Conservation (phyloP, 1,140 invertebrate genomes). For the Nephila pilipes region DNA sequence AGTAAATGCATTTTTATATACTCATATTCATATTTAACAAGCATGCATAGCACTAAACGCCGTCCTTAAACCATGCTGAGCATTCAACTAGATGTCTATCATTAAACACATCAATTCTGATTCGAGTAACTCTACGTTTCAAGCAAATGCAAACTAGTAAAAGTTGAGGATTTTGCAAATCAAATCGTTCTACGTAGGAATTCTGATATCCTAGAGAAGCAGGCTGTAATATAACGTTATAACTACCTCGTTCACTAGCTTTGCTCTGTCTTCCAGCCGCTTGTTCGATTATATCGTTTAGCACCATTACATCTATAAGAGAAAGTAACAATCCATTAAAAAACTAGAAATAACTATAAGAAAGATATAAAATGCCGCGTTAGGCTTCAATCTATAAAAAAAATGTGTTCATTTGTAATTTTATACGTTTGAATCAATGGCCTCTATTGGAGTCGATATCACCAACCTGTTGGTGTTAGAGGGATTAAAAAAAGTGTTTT, state of each 20-base stretch:
- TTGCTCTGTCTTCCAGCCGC: slow-evolving; percentile 92
- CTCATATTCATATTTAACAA: neutral
- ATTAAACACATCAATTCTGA: neutral
- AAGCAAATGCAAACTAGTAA: slow-evolving; percentile 65
- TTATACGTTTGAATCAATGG: too few species aligned
- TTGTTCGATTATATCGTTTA: slow-evolving; percentile 98
- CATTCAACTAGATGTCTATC: slow-evolving; percentile 37
- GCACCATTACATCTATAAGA: slow-evolving; percentile 95
- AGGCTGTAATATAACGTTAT: slow-evolving; percentile 57
- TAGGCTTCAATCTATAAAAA: too few species aligned
- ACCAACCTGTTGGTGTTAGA: too few species aligned
- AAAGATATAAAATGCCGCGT: too few species aligned
- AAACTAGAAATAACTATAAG: too few species aligned
- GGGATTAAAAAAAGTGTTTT: too few species aligned
- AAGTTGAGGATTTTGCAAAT: slow-evolving; percentile 40
- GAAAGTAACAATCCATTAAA: slow-evolving; percentile 64
- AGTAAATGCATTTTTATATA: neutral
- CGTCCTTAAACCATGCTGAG: slow-evolving; percentile 22
- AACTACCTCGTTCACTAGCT: slow-evolving; percentile 88
- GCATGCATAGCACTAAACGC: slow-evolving; percentile 52
- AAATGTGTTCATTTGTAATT: too few species aligned
- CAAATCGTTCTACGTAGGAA: slow-evolving; percentile 57
- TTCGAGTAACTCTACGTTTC: slow-evolving; percentile 18
- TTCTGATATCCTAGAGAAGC: slow-evolving; percentile 29
- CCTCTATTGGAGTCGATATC: too few species aligned